phyloP scores from a whole-genome alignment of 2,113 vertebrate species.

The Variabilichromis moorii region DNA sequence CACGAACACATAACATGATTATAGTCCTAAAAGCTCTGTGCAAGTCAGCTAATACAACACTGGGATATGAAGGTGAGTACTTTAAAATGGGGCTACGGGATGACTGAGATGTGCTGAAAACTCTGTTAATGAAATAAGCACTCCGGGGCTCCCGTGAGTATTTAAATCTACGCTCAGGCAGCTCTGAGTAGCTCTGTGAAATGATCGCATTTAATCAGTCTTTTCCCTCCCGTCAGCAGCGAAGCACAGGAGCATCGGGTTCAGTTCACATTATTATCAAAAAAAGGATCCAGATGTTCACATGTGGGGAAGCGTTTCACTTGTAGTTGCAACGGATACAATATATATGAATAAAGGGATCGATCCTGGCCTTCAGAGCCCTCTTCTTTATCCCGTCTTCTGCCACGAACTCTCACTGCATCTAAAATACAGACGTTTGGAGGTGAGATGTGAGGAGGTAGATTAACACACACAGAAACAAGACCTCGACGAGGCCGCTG shows the following conservation, averaged over 20 bases:
- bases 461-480: background rate
- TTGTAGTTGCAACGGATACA: background rate
- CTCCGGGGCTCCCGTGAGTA: background rate
- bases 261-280: slow-evolving; percentile 32
- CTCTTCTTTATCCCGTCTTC: background rate
- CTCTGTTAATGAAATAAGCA: background rate
- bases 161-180: background rate
- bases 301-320: background rate
- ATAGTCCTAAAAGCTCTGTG: background rate
- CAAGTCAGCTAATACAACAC: slow-evolving; percentile 1
- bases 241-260: slow-evolving; percentile 3
- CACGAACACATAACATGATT: background rate
- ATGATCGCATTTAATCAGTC: background rate
- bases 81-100: background rate
- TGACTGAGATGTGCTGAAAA: background rate
- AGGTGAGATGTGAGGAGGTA: background rate
- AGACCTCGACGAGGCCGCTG: background rate
- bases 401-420: slow-evolving; percentile 17
- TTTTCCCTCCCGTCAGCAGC: background rate
- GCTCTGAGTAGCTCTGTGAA: background rate
- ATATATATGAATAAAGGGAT: background rate
- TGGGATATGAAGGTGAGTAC: background rate
- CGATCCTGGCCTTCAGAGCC: background rate
- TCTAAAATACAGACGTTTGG: background rate
- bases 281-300: slow-evolving; percentile 10